Conservation (phyloP, 2,797 vertebrate genomes). For the Anguilla anguilla region DNA sequence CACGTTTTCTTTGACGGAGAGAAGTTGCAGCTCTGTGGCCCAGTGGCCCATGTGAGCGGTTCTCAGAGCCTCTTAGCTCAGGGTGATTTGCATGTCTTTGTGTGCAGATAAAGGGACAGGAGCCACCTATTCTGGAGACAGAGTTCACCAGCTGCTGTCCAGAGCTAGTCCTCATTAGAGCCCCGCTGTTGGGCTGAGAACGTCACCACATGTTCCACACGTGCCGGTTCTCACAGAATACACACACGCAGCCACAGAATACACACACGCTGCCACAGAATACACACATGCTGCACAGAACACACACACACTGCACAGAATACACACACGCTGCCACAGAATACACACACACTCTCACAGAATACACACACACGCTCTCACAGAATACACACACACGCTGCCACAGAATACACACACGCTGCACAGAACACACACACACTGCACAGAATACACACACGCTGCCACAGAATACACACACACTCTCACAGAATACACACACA, state of each 20-base stretch:
- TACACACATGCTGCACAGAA: slow-evolving; percentile 5
- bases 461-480: background rate
- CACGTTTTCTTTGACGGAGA: slow-evolving; percentile 67
- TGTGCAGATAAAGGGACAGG: slow-evolving; percentile 89
- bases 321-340: slow-evolving; percentile 1
- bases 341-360: slow-evolving; percentile 16
- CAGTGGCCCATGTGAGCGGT: slow-evolving; percentile 92
- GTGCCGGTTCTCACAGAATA: slow-evolving; percentile 48
- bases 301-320: slow-evolving; percentile 20
- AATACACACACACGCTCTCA: background rate
- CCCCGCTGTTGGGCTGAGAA: slow-evolving; percentile 98
- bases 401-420: slow-evolving; percentile 15
- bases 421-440: slow-evolving; percentile 27
- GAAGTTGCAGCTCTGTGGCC: slow-evolving; percentile 74
- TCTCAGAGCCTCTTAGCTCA: slow-evolving; percentile 95
- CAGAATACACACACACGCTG: slow-evolving; percentile 15
- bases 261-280: slow-evolving; percentile 22
- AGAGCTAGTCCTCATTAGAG: slow-evolving; percentile 94
- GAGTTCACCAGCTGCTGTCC: slow-evolving; percentile 99
- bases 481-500: no score
- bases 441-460: slow-evolving; percentile 18
- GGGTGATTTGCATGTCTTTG: slow-evolving; percentile 99
- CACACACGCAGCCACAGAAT: background rate
- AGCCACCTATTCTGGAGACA: slow-evolving; percentile 88
- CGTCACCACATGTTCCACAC: slow-evolving; percentile 94